Evolutionary conservation across 2,888 invertebrate genomes (phyloP), one percentile per base, ranked within the genome.

Genomic region (Leucophenga maculata): DNA sequence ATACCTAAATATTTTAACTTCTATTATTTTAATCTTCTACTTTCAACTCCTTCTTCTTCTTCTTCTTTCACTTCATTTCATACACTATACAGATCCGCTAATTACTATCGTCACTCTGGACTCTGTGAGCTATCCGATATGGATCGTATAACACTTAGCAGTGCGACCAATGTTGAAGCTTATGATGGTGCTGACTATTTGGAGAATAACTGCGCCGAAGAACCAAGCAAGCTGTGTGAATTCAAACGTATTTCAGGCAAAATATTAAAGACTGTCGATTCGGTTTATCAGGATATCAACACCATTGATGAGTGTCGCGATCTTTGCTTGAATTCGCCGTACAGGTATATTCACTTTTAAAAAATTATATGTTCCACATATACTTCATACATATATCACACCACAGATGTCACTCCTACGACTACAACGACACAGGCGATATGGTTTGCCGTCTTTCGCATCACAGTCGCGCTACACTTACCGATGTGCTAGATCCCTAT

Each of bases 201-300:
- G 90, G 96, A 97, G 89, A 97, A 96, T 89, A 95, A 96, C 88
- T 97, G 96, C 88, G 95, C 96, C 46, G 96, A 96, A 84, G 97
- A 97, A 85, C 96, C 97, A n/a, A 95, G 95, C 64, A 96, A 96
- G 88, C 90, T 97, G 74, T 97, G 97, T 89, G 97, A 97, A 89
- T 97, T 97, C 90, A 96, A 96, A 89, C 94, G 95, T 86, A 92
- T 95, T 87, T 92, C 92, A 54, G 96, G 96, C 14, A 93, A 95
- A 83, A 97, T 97, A 79, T 89, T 97, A 76, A 97, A 97, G 89
- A 97, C 97, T 0, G 97, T 97, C 62, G 97, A 97, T 86, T 96
- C 96, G 2, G 96, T 97, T 26, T 96, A 95, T 86, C 95, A 96
- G 90, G 95, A 96, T 84, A 94, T 96, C 64, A 93, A 93, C 76